phyloP scores from a whole-genome alignment of 2,113 vertebrate genomes.

The Colistium nudipinnis region DNA sequence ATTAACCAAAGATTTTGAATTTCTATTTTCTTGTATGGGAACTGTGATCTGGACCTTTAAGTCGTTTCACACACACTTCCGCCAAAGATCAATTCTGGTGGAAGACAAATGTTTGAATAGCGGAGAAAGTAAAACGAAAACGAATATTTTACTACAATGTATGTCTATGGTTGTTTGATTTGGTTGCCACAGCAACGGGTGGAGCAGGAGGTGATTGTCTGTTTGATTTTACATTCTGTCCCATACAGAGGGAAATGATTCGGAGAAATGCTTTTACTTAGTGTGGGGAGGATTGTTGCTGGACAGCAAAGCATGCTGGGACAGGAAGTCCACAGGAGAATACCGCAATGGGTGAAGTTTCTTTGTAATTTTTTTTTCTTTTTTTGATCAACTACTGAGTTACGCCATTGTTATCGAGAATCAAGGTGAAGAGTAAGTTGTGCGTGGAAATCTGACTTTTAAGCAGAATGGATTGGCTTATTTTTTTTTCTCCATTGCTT shows the following conservation, averaged over 20 bases:
- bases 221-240: constrained; percentile 42
- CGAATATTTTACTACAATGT: not conserved
- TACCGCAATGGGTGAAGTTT: constrained; percentile 60
- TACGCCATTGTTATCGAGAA: constrained; percentile 41
- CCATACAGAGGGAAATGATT: constrained; percentile 24
- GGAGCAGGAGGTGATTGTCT: not conserved
- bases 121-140: not conserved
- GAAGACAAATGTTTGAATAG: not conserved
- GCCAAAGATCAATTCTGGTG: not conserved
- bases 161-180: not conserved
- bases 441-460: constrained; percentile 11
- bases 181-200: not conserved
- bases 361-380: constrained; percentile 61
- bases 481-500: constrained; percentile 36
- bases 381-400: constrained; percentile 82
- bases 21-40: constrained; percentile 53
- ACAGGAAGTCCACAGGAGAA: constrained; percentile 52
- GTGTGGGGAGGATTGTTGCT: constrained; percentile 86
- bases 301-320: constrained; percentile 82
- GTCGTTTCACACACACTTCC: not conserved
- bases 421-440: constrained; percentile 38
- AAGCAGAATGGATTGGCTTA: constrained; percentile 27
- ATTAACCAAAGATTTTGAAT: constrained; percentile 57
- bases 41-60: not conserved
- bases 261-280: constrained; percentile 47